phyloP scores from a whole-genome alignment of 53 echinoderm and acorn worm genomes.

The Stichopus horrens region DNA sequence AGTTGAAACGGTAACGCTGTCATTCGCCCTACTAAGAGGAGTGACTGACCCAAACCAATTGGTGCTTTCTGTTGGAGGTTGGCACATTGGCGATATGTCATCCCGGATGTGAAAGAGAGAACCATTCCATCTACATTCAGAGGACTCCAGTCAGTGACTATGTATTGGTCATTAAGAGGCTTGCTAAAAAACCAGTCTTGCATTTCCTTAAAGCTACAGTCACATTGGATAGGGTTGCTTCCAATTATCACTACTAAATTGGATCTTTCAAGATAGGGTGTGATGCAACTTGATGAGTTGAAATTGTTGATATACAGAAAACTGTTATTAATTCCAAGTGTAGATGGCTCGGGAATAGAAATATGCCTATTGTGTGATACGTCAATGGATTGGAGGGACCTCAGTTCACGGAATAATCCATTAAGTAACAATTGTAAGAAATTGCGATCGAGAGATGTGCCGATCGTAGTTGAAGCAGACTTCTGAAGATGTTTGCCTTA shows the following conservation, averaged over 20 bases:
- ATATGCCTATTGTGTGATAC: neutral
- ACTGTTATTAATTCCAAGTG: neutral
- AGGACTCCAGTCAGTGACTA: neutral
- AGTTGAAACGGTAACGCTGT: too few relatives aligned
- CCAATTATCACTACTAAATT: neutral
- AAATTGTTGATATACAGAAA: neutral
- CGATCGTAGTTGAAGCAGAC: neutral
- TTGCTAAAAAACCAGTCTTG: constrained; percentile 1
- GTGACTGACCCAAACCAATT: neutral
- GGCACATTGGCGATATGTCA: neutral
- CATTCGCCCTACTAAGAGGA: too few relatives aligned
- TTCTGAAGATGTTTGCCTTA: neutral
- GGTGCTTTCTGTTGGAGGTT: neutral
- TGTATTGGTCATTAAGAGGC: neutral
- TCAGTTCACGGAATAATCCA: neutral
- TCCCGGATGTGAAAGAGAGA: neutral
- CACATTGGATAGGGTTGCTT: constrained; percentile 11
- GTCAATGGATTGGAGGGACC: neutral
- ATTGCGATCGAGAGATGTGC: neutral
- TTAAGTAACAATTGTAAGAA: neutral
- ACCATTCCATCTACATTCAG: constrained; percentile 4
- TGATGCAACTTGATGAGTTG: neutral
- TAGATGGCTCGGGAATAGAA: neutral
- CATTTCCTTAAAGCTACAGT: neutral
- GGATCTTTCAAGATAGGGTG: neutral